phyloP scores from a whole-genome alignment of 1,140 invertebrate genomes.

The Asobara japonica region DNA sequence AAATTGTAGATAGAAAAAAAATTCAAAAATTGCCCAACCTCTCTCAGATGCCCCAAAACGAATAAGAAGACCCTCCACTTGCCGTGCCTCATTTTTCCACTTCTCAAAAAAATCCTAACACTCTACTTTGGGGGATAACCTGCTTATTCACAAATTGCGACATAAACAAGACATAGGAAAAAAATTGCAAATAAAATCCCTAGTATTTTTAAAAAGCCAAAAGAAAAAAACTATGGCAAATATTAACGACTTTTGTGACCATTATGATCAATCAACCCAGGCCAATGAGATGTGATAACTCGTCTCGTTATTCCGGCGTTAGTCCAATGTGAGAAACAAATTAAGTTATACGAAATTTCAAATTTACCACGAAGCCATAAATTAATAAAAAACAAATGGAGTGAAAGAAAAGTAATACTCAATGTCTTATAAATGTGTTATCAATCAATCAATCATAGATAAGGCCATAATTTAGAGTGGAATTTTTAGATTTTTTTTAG shows the following conservation, averaged over 20 bases:
- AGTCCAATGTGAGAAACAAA: constrained; percentile 9
- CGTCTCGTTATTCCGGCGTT: constrained; percentile 25
- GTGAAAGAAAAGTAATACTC: not conserved
- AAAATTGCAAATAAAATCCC: constrained; percentile 12
- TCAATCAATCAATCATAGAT: constrained; percentile 14
- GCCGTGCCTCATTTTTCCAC: no score
- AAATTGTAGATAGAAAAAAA: no score
- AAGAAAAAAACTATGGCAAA: not conserved
- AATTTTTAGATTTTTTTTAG: not conserved
- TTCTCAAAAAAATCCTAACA: no score
- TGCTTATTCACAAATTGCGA: no score
- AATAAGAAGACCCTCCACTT: no score
- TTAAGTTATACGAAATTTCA: not conserved
- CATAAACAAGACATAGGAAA: not conserved
- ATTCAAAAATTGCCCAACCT: no score
- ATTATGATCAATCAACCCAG: constrained; percentile 17
- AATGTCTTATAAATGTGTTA: constrained; percentile 5
- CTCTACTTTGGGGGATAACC: no score
- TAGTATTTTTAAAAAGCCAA: constrained; percentile 30
- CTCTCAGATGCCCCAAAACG: no score
- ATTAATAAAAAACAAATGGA: not conserved
- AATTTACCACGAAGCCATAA: constrained; percentile 7
- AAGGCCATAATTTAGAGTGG: constrained; percentile 1
- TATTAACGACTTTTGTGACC: constrained; percentile 10
- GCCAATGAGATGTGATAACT: constrained; percentile 17